Evolutionary conservation across 2,888 invertebrate genomes (phyloP).

Genomic region (Troides oblongomaculatus): DNA sequence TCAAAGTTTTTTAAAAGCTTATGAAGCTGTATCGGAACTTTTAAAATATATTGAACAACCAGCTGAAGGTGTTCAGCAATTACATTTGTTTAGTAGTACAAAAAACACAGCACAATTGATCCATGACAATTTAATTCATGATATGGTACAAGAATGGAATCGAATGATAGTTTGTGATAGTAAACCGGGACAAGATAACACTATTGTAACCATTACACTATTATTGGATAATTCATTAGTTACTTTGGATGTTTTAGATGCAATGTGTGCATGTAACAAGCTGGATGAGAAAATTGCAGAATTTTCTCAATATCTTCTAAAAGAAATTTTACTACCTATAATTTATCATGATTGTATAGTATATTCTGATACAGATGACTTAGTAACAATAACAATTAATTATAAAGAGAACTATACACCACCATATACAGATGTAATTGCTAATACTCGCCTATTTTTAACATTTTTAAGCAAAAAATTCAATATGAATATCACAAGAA

Average conservation of each 20-base stretch:
- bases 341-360: constrained; percentile 73
- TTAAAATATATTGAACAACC: constrained; percentile 67
- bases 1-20: constrained; percentile 65
- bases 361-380: constrained; percentile 56
- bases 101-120: constrained; percentile 66
- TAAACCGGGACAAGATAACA: constrained; percentile 47
- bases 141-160: constrained; percentile 72
- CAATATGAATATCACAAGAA: constrained; percentile 62
- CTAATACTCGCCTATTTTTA: constrained; percentile 79
- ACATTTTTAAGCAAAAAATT: constrained; percentile 80
- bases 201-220: constrained; percentile 57
- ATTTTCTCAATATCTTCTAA: constrained; percentile 80
- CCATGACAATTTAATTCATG: constrained; percentile 66
- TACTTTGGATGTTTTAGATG: constrained; percentile 59
- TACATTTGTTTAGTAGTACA: constrained; percentile 75
- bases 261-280: constrained; percentile 65
- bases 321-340: constrained; percentile 79
- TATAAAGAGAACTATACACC: constrained; percentile 66
- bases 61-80: constrained; percentile 68
- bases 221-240: constrained; percentile 49
- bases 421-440: constrained; percentile 76
- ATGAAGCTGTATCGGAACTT: constrained; percentile 73
- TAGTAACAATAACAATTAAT: constrained; percentile 57
- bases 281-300: constrained; percentile 70
- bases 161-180: constrained; percentile 67